These are phyloP conservation scores for Masticophis lateralis DNA, from an alignment of 2,797 vertebrate genomes.

Conservation along the genomic window DNA sequence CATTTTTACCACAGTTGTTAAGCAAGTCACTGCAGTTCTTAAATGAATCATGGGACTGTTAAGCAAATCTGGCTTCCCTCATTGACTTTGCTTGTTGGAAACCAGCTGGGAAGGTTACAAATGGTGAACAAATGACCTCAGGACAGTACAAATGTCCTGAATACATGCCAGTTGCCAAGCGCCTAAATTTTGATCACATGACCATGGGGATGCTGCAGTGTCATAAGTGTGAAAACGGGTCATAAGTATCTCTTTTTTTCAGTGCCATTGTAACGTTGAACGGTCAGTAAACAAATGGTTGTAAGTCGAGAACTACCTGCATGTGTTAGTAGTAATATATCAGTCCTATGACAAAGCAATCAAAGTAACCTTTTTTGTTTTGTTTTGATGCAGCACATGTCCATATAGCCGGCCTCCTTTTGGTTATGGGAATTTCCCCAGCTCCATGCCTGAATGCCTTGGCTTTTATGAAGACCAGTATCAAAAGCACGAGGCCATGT, in stretches of 20 bases:
- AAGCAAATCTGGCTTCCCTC: not conserved
- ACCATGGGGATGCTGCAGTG: not conserved
- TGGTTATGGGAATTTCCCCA: constrained; percentile 65
- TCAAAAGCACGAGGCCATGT: constrained; percentile 65
- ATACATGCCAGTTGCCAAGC: not conserved
- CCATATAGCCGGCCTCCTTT: constrained; percentile 67
- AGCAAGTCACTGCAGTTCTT: not conserved
- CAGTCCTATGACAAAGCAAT: not conserved
- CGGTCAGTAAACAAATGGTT: not conserved
- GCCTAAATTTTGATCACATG: not conserved
- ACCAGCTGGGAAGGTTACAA: not conserved
- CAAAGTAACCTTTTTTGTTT: constrained; percentile 28
- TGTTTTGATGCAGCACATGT: constrained; percentile 67
- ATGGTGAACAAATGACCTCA: not conserved
- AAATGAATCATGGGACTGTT: not conserved
- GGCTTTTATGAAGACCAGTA: constrained; percentile 66
- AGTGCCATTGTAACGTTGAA: not conserved
- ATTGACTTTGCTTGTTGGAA: not conserved
- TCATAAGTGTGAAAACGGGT: not conserved
- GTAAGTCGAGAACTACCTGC: not conserved
- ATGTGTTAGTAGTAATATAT: constrained; percentile 21
- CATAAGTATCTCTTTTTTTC: not conserved
- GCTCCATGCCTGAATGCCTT: constrained; percentile 63
- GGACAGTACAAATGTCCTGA: not conserved
- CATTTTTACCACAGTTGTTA: not conserved